Conservation (phyloP, 2,888 invertebrate species). For the Leucophora obtusa region DNA sequence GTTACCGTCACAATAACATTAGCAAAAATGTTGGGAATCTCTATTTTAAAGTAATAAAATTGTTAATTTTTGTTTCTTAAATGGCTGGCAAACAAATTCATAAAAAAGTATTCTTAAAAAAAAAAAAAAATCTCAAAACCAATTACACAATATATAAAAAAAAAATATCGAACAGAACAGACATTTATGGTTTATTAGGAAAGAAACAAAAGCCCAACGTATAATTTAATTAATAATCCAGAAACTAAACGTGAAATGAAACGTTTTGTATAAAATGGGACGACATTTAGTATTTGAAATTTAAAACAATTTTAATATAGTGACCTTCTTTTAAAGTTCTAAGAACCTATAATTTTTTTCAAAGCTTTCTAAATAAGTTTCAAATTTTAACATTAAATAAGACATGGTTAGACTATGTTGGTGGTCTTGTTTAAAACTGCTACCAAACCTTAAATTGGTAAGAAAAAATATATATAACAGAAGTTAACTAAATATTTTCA, state of each 20-base stretch:
- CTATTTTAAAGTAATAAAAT: neutral
- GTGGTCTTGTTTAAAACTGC: neutral
- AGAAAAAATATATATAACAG: neutral
- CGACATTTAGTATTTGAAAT: neutral
- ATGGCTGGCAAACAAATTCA: neutral
- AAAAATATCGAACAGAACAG: neutral
- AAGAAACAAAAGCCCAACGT: neutral
- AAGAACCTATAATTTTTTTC: constrained; percentile 31
- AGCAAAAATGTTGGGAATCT: neutral
- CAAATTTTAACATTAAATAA: neutral
- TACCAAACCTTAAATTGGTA: neutral
- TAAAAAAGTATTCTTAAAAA: neutral
- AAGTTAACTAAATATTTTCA: neutral
- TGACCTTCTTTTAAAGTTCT: constrained; percentile 28
- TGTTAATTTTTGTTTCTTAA: neutral
- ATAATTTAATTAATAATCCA: neutral
- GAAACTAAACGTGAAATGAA: neutral
- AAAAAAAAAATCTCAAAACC: neutral
- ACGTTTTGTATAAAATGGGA: neutral
- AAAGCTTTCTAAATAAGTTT: constrained; percentile 12
- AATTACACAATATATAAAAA: neutral
- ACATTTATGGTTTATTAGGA: neutral
- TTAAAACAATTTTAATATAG: neutral
- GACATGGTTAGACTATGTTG: neutral
- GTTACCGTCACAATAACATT: too few relatives aligned